Conservation (phyloP, 2,888 invertebrate genomes). For the Halocaridina rubra region DNA sequence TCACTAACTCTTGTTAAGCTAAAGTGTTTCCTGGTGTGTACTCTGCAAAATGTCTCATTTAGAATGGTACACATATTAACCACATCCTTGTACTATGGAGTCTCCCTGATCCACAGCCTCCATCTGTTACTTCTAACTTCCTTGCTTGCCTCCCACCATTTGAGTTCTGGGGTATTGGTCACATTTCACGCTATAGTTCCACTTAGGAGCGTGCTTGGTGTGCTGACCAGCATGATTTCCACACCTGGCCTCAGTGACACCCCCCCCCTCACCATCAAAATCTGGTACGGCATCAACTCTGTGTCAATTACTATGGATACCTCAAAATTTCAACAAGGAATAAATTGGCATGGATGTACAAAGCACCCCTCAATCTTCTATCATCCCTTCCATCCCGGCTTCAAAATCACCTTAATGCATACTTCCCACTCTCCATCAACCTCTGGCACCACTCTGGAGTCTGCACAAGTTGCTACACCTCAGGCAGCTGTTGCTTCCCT, state of each 20-base stretch:
- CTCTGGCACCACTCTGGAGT: not conserved
- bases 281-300: too few species aligned
- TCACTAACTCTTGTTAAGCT: not conserved
- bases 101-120: not conserved
- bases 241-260: not conserved
- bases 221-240: not conserved
- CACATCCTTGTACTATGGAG: conserved; percentile 9
- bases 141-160: not conserved
- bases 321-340: too few species aligned
- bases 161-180: not conserved
- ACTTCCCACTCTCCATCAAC: too few species aligned
- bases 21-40: not conserved
- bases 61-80: not conserved
- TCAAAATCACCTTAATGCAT: too few species aligned
- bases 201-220: not conserved
- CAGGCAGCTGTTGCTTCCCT: too few species aligned
- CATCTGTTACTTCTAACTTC: not conserved
- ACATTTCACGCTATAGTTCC: not conserved
- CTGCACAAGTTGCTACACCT: not conserved
- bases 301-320: too few species aligned
- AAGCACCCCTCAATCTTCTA: too few species aligned
- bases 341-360: too few species aligned
- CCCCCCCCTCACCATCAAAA: too few species aligned
- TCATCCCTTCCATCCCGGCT: too few species aligned
- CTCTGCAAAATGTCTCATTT: not conserved